Conservation (phyloP, 2,888 invertebrate genomes). For the Heteropelma amictum region DNA sequence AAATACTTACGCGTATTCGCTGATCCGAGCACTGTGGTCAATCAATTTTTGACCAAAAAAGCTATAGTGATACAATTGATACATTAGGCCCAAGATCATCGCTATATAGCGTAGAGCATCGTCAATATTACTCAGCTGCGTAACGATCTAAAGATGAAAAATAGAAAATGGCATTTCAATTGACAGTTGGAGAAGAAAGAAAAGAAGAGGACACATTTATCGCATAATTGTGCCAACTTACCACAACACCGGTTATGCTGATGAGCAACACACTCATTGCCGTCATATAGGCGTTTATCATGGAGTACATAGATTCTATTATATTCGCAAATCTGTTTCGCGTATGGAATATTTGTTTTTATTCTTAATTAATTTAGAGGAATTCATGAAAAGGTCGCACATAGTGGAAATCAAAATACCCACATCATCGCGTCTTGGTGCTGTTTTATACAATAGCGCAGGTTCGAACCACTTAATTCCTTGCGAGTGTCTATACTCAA, state of each 20-base stretch:
- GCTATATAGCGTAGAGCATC: constrained; percentile 23
- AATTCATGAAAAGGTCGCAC: too few relatives aligned
- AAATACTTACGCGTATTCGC: constrained; percentile 17
- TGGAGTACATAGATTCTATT: constrained; percentile 22
- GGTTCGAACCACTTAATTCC: not conserved
- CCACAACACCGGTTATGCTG: constrained; percentile 42
- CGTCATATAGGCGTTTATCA: not conserved
- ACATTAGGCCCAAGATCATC: not conserved
- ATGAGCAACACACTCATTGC: constrained; percentile 7
- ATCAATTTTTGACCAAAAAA: constrained; percentile 27
- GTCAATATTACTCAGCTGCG: constrained; percentile 16
- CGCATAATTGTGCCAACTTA: not conserved
- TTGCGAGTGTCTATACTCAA: not conserved
- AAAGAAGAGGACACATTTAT: not conserved
- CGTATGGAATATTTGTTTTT: not conserved
- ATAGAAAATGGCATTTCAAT: not conserved
- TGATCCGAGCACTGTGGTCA: constrained; percentile 15
- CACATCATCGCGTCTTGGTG: constrained; percentile 23
- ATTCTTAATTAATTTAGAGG: too few relatives aligned
- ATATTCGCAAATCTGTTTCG: constrained; percentile 30
- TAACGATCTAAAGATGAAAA: constrained; percentile 26
- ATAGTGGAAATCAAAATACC: too few relatives aligned
- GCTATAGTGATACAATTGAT: constrained; percentile 13
- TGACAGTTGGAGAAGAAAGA: not conserved
- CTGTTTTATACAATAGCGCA: constrained; percentile 24